Evolutionary conservation across 2,113 vertebrate species (phyloP).

Genomic region (Asarcornis scutulata): DNA sequence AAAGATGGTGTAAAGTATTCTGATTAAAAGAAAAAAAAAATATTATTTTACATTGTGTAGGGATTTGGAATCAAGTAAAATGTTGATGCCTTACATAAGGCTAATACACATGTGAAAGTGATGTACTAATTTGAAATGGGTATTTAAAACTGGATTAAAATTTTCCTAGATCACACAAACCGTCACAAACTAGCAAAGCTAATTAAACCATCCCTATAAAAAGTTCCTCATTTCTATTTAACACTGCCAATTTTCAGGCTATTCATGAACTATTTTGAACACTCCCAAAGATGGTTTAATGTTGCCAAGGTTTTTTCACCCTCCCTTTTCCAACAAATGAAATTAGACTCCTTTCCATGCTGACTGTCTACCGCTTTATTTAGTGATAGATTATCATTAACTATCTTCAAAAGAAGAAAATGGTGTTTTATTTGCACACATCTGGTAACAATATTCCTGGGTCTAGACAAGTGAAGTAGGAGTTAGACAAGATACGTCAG

Average conservation of each 20-base stretch:
- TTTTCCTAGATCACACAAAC: neutral
- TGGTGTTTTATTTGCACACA: neutral
- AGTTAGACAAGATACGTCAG: neutral
- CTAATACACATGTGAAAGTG: neutral
- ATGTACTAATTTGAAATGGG: neutral
- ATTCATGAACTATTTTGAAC: conserved; percentile 18
- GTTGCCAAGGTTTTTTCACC: neutral
- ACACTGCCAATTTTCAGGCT: conserved; percentile 3
- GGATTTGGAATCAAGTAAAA: conserved; percentile 2
- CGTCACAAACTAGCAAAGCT: neutral
- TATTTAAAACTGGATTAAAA: neutral
- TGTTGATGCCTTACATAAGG: neutral
- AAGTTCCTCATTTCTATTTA: neutral
- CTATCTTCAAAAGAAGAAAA: conserved; percentile 25
- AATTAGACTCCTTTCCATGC: conserved; percentile 18
- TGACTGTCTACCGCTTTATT: neutral
- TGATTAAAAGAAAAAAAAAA: neutral
- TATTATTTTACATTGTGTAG: neutral
- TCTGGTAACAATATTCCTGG: conserved; percentile 6
- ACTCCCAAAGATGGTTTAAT: neutral
- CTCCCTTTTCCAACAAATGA: neutral
- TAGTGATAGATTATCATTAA: neutral
- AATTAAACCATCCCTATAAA: neutral
- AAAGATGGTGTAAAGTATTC: neutral
- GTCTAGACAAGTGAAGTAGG: neutral